Evolutionary conservation across 2,797 vertebrate genomes (phyloP).

Genomic region (Coregonus suidteri): DNA sequence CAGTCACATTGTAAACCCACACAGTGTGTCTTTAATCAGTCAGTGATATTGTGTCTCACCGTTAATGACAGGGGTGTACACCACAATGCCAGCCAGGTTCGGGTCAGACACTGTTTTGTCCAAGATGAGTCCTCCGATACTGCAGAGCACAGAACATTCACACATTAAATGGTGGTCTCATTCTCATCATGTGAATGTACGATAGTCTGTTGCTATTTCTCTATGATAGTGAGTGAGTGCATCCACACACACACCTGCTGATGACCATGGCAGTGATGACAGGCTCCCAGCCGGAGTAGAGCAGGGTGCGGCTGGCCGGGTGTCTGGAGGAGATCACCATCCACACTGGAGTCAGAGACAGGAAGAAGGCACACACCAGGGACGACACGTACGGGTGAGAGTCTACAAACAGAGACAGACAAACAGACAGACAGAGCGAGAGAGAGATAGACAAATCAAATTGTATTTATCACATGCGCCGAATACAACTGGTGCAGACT

Average conservation of each 20-base stretch:
- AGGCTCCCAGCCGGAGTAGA: constrained; percentile 96
- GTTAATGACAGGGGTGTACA: constrained; percentile 96
- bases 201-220: not conserved
- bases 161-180: not conserved
- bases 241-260: constrained; percentile 84
- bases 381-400: constrained; percentile 88
- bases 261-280: constrained; percentile 98
- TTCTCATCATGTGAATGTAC: constrained; percentile 2
- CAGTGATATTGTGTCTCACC: constrained; percentile 79
- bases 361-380: constrained; percentile 92
- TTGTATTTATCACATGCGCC: too few relatives aligned
- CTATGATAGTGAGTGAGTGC: not conserved
- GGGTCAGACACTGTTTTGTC: constrained; percentile 96
- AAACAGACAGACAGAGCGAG: not conserved
- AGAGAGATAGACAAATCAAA: not conserved
- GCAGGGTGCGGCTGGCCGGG: constrained; percentile 92
- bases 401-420: constrained; percentile 67
- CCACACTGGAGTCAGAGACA: constrained; percentile 93
- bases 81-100: constrained; percentile 93
- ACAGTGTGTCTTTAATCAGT: constrained; percentile 58
- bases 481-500: too few relatives aligned
- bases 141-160: constrained; percentile 61
- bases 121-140: constrained; percentile 97
- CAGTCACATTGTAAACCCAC: too few relatives aligned
- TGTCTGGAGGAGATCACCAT: constrained; percentile 95